Base-by-base conservation (phyloP, 2,797 vertebrate species). In the Eulemur mongoz region DNA sequence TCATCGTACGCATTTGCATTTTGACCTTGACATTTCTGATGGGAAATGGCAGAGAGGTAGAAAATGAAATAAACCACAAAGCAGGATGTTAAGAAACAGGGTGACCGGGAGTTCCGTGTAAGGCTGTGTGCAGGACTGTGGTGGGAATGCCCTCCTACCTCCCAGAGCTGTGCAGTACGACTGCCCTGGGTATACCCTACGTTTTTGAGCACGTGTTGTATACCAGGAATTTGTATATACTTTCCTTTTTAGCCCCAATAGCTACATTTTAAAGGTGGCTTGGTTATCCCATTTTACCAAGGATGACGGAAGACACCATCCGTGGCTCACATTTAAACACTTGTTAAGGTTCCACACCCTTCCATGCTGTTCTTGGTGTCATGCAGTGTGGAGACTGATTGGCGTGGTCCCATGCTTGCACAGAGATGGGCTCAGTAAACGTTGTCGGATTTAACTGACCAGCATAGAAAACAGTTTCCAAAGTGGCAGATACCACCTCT, bases 291-390 rank as follows among this genome's bases (percentile, higher is more conserved):
- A 4, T 50, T 67, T 65, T 54, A 20, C 78, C 7, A 5, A 75
- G 63, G 67, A 54, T 43, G 65, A 15, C 15, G 4, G 4, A 57
- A 45, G 82, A 61, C 7, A 7, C 30, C 3, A 0, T 45, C 40
- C 6, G 40, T 9, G 38, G n/a, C 76, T 84, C 5, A 0, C 11
- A 15, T 75, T 35, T 25, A 2, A 35, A 35, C 23, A 25, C 43
- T 76, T 23, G 32, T 40, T 25, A 17, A 3, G 30, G 43, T 18
- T 43, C 18, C 43, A 5, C 11, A 23, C n/a, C 6, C 1, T 12
- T 22, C 30, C 0, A 0, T 27, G 40, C 40, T 15, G 35, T 27
- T 6, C 5, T 38, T 2, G 0, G 0, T 45, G 7, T 14, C 30
- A 1, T 18, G 12, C 30, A 10, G 0, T 10, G 7, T 22, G 11